Conservation (phyloP, 1,140 invertebrate species). For the Pectinophora gossypiella region DNA sequence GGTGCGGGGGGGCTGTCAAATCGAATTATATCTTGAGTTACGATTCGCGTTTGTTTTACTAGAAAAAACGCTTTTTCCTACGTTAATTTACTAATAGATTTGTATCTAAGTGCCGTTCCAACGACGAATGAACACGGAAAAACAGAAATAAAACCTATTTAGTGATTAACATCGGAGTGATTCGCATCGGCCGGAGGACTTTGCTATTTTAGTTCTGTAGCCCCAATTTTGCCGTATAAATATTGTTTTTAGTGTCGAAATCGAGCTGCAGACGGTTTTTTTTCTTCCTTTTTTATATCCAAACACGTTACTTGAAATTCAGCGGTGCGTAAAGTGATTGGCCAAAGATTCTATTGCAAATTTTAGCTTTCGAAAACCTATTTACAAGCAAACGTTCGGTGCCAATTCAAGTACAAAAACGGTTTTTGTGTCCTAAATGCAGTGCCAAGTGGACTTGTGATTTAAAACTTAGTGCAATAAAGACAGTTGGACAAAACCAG, state of each 20-base stretch:
- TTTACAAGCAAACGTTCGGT: conserved; percentile 18
- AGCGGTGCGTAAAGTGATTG: conserved; percentile 14
- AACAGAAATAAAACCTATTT: conserved; percentile 22
- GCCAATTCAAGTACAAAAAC: conserved; percentile 23
- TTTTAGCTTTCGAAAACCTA: conserved; percentile 27
- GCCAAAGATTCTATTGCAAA: conserved; percentile 24
- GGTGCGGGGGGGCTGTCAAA: conserved; percentile 54
- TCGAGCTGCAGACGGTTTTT: conserved; percentile 36
- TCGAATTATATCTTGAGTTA: conserved; percentile 50
- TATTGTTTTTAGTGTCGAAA: conserved; percentile 66
- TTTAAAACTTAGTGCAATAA: too few species aligned
- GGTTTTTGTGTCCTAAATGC: conserved; percentile 23
- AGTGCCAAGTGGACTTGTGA: conserved; percentile 33
- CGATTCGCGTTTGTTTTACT: conserved; percentile 49
- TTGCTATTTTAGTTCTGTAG: conserved; percentile 67
- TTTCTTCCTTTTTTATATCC: background rate
- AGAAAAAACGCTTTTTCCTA: conserved; percentile 50
- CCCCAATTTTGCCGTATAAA: conserved; percentile 53
- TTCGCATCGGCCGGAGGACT: conserved; percentile 15
- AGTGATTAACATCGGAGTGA: conserved; percentile 28
- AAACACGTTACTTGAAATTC: background rate
- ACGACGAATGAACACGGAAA: background rate
- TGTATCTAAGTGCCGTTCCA: background rate
- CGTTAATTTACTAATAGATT: conserved; percentile 33
- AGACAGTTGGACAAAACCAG: too few species aligned